Conservation (phyloP, 1,140 invertebrate genomes). For the Zaprionus inermis region DNA sequence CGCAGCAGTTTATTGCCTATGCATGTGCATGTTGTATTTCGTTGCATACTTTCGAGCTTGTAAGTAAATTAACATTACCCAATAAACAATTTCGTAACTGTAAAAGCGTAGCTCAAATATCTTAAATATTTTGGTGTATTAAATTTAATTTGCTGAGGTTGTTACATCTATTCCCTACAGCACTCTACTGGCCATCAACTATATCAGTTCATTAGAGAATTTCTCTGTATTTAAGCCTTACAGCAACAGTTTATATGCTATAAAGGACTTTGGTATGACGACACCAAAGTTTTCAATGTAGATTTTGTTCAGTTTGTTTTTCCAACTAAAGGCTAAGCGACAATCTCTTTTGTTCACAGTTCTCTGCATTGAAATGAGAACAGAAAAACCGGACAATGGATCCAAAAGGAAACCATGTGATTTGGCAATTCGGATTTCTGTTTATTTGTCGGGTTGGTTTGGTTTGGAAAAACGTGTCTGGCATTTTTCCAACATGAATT, state of each 20-base stretch:
- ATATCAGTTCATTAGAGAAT: not conserved
- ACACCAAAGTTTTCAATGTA: not conserved
- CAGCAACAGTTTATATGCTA: not conserved
- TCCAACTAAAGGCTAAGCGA: not conserved
- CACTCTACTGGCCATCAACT: too few relatives aligned
- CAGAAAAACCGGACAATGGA: slow-evolving; percentile 1
- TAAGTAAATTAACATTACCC: not conserved
- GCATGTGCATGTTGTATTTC: not conserved
- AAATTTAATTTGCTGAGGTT: too few relatives aligned
- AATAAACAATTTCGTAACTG: not conserved
- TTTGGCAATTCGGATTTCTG: slow-evolving; percentile 46
- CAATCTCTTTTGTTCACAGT: slow-evolving; percentile 1
- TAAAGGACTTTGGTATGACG: not conserved
- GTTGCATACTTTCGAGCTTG: not conserved
- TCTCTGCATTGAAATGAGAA: not conserved
- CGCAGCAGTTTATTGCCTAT: not conserved
- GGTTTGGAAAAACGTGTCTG: slow-evolving; percentile 43
- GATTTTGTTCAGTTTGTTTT: not conserved
- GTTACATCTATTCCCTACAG: too few relatives aligned
- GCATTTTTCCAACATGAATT: slow-evolving; percentile 32
- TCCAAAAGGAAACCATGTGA: slow-evolving; percentile 6
- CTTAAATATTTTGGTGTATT: too few relatives aligned
- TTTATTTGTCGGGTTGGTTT: slow-evolving; percentile 13
- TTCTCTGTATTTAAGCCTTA: not conserved
- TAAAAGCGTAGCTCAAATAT: too few relatives aligned